Evolutionary conservation across 2,888 invertebrate genomes (phyloP).

Genomic region (Epirrhoe tristata): DNA sequence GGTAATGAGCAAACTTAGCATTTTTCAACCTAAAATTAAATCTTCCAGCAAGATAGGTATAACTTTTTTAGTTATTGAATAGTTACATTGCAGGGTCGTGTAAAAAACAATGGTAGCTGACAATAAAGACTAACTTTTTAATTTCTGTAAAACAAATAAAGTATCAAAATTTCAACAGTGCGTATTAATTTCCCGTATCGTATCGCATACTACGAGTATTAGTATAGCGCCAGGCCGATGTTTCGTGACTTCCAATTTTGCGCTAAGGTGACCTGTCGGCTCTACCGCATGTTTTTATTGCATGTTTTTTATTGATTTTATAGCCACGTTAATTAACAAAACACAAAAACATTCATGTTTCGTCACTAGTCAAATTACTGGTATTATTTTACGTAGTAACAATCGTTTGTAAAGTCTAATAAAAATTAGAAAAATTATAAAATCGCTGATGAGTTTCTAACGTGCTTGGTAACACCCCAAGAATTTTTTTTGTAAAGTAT

Average conservation of each 20-base stretch:
- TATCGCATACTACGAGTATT: constrained; percentile 5
- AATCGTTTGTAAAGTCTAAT: neutral
- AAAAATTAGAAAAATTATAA: neutral
- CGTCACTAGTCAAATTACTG: neutral
- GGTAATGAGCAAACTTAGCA: neutral
- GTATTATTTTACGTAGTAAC: neutral
- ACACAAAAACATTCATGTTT: neutral
- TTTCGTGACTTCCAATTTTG: constrained; percentile 43
- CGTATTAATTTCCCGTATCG: constrained; percentile 37
- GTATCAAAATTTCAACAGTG: constrained; percentile 19
- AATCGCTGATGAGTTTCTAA: constrained; percentile 51
- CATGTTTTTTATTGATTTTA: neutral
- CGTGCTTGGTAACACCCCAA: constrained; percentile 37
- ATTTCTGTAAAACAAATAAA: neutral
- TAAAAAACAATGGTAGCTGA: neutral
- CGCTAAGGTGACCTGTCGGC: constrained; percentile 55
- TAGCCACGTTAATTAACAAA: neutral
- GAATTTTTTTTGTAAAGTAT: constrained; percentile 44
- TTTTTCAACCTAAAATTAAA: neutral
- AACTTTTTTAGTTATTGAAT: too few relatives aligned
- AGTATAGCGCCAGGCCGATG: constrained; percentile 50
- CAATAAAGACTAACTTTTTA: neutral
- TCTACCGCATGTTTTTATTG: constrained; percentile 44
- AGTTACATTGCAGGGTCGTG: too few relatives aligned
- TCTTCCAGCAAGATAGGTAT: neutral